Evolutionary conservation across 2,888 invertebrate species (phyloP).

Genomic region (Melinaea marsaeus): DNA sequence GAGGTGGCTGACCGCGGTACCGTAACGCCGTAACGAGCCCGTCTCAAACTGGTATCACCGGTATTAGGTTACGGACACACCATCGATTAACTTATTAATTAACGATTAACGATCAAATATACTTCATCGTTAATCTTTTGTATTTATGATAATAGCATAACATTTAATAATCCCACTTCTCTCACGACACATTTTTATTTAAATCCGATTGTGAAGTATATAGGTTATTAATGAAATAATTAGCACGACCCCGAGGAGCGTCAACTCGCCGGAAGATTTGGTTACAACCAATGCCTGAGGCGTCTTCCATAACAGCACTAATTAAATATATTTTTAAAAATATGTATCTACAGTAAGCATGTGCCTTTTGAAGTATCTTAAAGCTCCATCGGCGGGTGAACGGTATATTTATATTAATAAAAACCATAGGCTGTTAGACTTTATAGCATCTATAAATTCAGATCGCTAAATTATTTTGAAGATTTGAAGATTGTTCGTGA

Average conservation of each 20-base stretch:
- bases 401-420: slow-evolving; percentile 3
- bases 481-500: too few species aligned
- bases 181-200: background rate
- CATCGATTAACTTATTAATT: background rate
- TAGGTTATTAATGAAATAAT: too few species aligned
- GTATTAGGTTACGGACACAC: slow-evolving; percentile 16
- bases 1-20: slow-evolving; percentile 58
- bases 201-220: too few species aligned
- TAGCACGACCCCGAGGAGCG: too few species aligned
- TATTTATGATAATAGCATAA: too few species aligned
- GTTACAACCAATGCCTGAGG: too few species aligned
- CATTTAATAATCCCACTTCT: too few species aligned
- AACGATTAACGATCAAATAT: too few species aligned
- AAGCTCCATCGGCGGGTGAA: slow-evolving; percentile 15
- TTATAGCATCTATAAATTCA: background rate
- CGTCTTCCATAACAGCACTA: too few species aligned
- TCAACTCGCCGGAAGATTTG: too few species aligned
- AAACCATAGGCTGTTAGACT: background rate
- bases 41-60: slow-evolving; percentile 33
- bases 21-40: slow-evolving; percentile 66
- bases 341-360: background rate
- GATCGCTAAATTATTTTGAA: too few species aligned
- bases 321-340: background rate
- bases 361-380: slow-evolving; percentile 3
- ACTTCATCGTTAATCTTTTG: too few species aligned